Evolutionary conservation across 2,888 invertebrate genomes (phyloP).

Genomic region (Pterostichus madidus): DNA sequence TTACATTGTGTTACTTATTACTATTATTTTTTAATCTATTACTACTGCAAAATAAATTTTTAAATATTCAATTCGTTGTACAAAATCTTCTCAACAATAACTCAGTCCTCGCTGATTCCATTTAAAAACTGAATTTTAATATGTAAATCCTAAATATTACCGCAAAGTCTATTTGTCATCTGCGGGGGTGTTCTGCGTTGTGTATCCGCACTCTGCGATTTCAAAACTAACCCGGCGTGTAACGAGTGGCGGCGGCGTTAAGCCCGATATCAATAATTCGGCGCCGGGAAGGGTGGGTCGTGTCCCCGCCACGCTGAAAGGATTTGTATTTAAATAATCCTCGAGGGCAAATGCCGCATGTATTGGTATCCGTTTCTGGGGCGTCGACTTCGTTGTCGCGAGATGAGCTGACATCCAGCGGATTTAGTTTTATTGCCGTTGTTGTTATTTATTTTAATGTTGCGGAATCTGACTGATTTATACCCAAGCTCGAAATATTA

Average conservation of each 20-base stretch:
- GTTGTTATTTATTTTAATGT: constrained; percentile 16
- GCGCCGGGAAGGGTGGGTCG: constrained; percentile 2
- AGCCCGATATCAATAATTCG: constrained; percentile 58
- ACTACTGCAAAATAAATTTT: too few species aligned
- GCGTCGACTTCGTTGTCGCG: constrained; percentile 15
- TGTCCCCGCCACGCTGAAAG: constrained; percentile 39
- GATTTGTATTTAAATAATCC: constrained; percentile 62
- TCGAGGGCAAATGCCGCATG: constrained; percentile 47
- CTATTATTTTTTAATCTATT: too few species aligned
- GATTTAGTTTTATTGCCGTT: constrained; percentile 42
- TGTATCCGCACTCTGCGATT: neutral
- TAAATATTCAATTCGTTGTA: too few species aligned
- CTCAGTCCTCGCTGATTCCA: neutral
- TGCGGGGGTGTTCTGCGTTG: neutral
- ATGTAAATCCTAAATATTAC: too few species aligned
- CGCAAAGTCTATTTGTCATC: too few species aligned
- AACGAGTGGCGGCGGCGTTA: constrained; percentile 9
- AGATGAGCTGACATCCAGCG: constrained; percentile 13
- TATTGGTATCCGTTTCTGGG: constrained; percentile 39
- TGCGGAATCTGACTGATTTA: too few species aligned
- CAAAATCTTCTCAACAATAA: too few species aligned
- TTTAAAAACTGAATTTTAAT: constrained; percentile 7
- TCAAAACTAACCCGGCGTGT: neutral
- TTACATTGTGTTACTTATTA: too few species aligned
- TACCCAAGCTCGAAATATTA: neutral